phyloP scores from a whole-genome alignment of 2,797 vertebrate genomes.

The Vespertilio murinus region DNA sequence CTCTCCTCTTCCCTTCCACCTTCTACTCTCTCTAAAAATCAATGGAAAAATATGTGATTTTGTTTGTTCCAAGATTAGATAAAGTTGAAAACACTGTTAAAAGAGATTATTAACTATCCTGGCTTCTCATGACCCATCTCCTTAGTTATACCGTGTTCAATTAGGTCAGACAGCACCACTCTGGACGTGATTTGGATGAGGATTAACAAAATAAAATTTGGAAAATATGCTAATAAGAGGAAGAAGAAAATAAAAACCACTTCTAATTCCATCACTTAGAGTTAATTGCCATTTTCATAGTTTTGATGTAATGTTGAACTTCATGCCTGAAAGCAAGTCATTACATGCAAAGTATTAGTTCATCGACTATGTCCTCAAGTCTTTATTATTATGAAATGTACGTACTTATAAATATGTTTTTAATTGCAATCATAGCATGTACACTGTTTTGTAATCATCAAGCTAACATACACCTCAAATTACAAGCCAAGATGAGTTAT shows the following conservation, averaged over 20 bases:
- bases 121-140: background rate
- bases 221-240: background rate
- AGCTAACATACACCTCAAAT: background rate
- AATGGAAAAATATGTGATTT: constrained; percentile 8
- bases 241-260: background rate
- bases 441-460: background rate
- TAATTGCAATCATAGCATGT: background rate
- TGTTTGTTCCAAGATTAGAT: background rate
- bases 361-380: background rate
- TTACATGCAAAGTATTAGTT: background rate
- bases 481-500: background rate
- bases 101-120: background rate
- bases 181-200: background rate
- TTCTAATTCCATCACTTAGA: background rate
- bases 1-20: no score
- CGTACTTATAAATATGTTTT: background rate
- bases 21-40: no score
- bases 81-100: background rate
- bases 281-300: background rate
- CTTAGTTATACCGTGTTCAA: background rate
- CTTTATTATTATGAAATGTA: background rate
- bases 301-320: background rate
- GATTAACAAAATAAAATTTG: background rate
- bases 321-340: background rate
- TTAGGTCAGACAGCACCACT: constrained; percentile 8